phyloP scores from a whole-genome alignment of 1,140 invertebrate genomes.

The Triops longicaudatus region DNA sequence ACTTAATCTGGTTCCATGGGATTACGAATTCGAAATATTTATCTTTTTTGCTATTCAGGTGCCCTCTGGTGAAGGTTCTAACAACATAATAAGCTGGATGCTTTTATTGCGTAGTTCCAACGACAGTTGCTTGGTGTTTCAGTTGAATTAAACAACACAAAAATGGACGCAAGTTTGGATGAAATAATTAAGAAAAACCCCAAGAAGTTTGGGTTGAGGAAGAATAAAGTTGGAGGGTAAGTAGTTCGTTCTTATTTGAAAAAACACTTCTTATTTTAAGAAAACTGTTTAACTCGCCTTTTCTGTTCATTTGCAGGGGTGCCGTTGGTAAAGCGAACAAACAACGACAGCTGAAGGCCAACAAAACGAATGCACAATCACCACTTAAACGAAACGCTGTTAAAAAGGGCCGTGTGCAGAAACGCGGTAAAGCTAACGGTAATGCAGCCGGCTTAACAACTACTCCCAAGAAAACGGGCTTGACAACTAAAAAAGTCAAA shows the following conservation, averaged over 20 bases:
- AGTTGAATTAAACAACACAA: conserved; percentile 4
- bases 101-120: too few species aligned
- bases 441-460: conserved; percentile 16
- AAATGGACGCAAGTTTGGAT: conserved; percentile 30
- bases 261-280: neutral
- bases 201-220: conserved; percentile 20
- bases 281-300: neutral
- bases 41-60: too few species aligned
- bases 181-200: conserved; percentile 31
- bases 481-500: conserved; percentile 34
- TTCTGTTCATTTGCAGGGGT: neutral
- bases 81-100: too few species aligned
- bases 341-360: neutral
- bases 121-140: too few species aligned
- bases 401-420: conserved; percentile 13
- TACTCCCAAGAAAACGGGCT: neutral
- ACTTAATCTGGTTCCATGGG: too few species aligned
- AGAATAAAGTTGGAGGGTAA: conserved; percentile 15
- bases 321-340: conserved; percentile 16
- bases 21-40: too few species aligned
- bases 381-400: neutral
- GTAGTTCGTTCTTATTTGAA: neutral
- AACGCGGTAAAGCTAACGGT: neutral
- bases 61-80: too few species aligned
- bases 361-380: neutral